phyloP scores from a whole-genome alignment of 2,888 invertebrate species.

The Hypsopygia costalis region DNA sequence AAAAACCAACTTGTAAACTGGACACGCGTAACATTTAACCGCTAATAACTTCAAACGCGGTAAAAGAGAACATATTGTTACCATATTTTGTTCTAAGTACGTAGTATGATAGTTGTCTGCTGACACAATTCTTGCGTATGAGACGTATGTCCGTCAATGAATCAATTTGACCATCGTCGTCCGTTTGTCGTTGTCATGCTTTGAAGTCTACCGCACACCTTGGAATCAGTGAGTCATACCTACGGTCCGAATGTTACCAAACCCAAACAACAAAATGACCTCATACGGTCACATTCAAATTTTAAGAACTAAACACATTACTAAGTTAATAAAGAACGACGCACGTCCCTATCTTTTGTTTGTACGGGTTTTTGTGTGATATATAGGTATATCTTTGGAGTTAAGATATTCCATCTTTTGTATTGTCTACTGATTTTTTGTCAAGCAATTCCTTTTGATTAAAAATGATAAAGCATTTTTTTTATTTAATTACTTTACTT shows the following conservation, averaged over 20 bases:
- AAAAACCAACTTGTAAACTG: constrained; percentile 40
- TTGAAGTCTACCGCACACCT: constrained; percentile 38
- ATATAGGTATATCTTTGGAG: too few relatives aligned
- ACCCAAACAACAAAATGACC: constrained; percentile 49
- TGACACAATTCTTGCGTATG: neutral
- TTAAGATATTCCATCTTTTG: too few relatives aligned
- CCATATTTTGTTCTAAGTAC: constrained; percentile 1
- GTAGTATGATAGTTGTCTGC: neutral
- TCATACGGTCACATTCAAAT: constrained; percentile 43
- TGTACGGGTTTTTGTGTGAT: constrained; percentile 14
- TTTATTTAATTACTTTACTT: too few relatives aligned
- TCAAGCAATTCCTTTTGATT: too few relatives aligned
- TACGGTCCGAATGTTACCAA: constrained; percentile 41
- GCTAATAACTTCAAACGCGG: constrained; percentile 22
- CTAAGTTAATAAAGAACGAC: constrained; percentile 29
- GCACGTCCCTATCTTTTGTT: constrained; percentile 23
- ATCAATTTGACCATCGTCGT: constrained; percentile 18
- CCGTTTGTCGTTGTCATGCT: constrained; percentile 19
- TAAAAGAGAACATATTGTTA: constrained; percentile 2
- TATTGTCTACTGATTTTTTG: too few relatives aligned
- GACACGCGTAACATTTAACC: constrained; percentile 32
- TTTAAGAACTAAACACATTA: constrained; percentile 38
- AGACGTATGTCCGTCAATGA: constrained; percentile 12
- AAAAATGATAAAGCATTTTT: too few relatives aligned
- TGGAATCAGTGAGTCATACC: constrained; percentile 31